These are phyloP conservation scores for Chaetura pelagica DNA, from an alignment of 2,113 vertebrate genomes.

Conservation along the genomic window DNA sequence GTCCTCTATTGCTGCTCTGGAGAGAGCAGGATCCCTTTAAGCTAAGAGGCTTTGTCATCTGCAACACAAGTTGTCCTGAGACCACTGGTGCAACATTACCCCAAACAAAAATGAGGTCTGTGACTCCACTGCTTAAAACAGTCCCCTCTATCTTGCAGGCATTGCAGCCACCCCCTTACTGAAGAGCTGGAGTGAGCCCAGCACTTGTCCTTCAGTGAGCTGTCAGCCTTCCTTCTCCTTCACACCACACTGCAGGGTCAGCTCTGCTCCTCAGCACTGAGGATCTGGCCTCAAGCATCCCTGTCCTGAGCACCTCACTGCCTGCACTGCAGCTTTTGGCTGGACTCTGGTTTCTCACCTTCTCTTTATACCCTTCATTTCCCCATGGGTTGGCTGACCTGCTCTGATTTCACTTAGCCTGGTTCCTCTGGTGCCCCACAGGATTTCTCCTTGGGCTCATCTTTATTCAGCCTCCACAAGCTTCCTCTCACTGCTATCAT, in stretches of 20 bases:
- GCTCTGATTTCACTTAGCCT: background rate
- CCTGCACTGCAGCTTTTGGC: fast-evolving
- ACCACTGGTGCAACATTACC: background rate
- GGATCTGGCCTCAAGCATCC: background rate
- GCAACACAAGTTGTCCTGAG: background rate
- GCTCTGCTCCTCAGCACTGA: background rate
- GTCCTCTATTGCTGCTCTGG: background rate
- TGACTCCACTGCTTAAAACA: background rate
- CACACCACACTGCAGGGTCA: background rate
- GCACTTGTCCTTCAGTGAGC: background rate
- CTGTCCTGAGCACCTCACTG: fast-evolving
- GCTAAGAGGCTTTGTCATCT: background rate
- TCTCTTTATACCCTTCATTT: fast-evolving
- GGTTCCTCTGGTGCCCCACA: background rate
- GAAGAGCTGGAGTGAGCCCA: background rate
- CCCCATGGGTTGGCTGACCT: fast-evolving
- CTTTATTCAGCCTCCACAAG: background rate
- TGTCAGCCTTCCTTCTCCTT: background rate
- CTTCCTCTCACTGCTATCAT: background rate
- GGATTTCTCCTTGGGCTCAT: background rate
- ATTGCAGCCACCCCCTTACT: background rate
- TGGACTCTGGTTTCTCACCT: background rate
- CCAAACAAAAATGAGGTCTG: background rate
- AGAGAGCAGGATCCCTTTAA: background rate
- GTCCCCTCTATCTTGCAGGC: background rate